phyloP scores from a whole-genome alignment of 1,140 invertebrate species.

The Pogonognathellus flavescens region DNA sequence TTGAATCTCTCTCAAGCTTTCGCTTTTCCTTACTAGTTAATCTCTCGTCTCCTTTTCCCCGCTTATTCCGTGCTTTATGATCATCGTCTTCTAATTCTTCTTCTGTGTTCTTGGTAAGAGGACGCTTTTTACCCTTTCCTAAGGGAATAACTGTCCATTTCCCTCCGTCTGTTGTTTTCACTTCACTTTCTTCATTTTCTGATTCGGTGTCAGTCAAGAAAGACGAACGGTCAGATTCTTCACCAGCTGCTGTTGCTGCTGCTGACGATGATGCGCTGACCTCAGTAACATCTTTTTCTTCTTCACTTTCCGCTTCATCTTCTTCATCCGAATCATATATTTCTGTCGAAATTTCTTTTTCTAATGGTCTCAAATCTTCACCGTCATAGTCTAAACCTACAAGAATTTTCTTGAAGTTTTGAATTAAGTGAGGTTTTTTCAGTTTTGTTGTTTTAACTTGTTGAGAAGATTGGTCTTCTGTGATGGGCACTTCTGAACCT shows the following conservation, averaged over 20 bases:
- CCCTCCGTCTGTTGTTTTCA: slow-evolving; percentile 1
- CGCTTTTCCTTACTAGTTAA: slow-evolving; percentile 82
- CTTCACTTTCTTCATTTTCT: background rate
- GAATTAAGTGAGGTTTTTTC: slow-evolving; percentile 68
- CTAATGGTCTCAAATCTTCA: slow-evolving; percentile 72
- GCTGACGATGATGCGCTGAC: background rate
- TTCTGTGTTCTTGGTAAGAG: background rate
- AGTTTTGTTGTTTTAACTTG: slow-evolving; percentile 46
- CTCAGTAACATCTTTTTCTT: slow-evolving; percentile 66
- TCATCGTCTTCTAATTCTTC: slow-evolving; percentile 69
- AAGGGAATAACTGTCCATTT: slow-evolving; percentile 27
- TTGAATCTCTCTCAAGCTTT: slow-evolving; percentile 80
- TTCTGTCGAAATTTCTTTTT: slow-evolving; percentile 70
- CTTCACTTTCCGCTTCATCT: slow-evolving; percentile 69
- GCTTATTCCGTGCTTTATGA: slow-evolving; percentile 72
- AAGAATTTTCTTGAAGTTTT: slow-evolving; percentile 86
- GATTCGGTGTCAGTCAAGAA: slow-evolving; percentile 38
- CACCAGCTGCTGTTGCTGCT: background rate
- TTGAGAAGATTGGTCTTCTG: slow-evolving; percentile 34
- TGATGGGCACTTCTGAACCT: slow-evolving; percentile 68
- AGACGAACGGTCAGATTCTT: slow-evolving; percentile 3
- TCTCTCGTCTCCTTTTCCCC: slow-evolving; percentile 72
- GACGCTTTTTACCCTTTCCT: slow-evolving; percentile 14
- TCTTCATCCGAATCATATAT: slow-evolving; percentile 69
- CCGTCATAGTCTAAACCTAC: slow-evolving; percentile 81